Evolutionary conservation across 1,140 invertebrate genomes (phyloP).

Genomic region (Phocides pigmalion): DNA sequence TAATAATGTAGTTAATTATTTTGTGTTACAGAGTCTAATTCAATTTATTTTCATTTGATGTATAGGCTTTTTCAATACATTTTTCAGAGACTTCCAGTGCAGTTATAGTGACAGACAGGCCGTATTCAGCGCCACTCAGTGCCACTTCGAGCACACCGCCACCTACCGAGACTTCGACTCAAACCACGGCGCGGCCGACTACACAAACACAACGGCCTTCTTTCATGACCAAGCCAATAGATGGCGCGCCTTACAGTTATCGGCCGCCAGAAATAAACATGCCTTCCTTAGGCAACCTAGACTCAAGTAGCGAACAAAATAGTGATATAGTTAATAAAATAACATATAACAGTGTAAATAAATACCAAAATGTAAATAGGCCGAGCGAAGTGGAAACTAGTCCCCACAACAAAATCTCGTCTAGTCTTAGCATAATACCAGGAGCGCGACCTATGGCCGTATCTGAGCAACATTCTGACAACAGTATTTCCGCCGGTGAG

Average conservation of each 20-base stretch:
- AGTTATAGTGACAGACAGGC: slow-evolving; percentile 60
- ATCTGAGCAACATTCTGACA: slow-evolving; percentile 71
- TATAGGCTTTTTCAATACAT: slow-evolving; percentile 3
- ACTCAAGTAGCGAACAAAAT: slow-evolving; percentile 77
- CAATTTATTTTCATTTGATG: no score
- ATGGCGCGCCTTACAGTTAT: slow-evolving; percentile 77
- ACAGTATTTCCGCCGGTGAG: slow-evolving; percentile 73
- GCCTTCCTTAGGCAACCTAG: slow-evolving; percentile 72
- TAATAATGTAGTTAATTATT: no score
- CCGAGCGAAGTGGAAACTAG: slow-evolving; percentile 78
- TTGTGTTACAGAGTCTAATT: no score
- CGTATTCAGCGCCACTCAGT: slow-evolving; percentile 66
- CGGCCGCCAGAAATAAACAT: slow-evolving; percentile 74
- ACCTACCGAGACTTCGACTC: slow-evolving; percentile 52
- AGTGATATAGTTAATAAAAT: slow-evolving; percentile 83
- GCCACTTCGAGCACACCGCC: slow-evolving; percentile 52
- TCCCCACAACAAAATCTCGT: slow-evolving; percentile 83
- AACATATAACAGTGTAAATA: slow-evolving; percentile 81
- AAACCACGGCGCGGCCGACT: slow-evolving; percentile 55
- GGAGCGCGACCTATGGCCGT: slow-evolving; percentile 77
- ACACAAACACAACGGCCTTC: slow-evolving; percentile 79
- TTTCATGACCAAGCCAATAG: slow-evolving; percentile 83
- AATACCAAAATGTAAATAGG: slow-evolving; percentile 82
- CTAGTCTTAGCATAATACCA: slow-evolving; percentile 80
- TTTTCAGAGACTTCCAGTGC: slow-evolving; percentile 63